These are phyloP conservation scores for Megalopta genalis DNA, from an alignment of 1,140 invertebrate genomes.

Conservation along the genomic window DNA sequence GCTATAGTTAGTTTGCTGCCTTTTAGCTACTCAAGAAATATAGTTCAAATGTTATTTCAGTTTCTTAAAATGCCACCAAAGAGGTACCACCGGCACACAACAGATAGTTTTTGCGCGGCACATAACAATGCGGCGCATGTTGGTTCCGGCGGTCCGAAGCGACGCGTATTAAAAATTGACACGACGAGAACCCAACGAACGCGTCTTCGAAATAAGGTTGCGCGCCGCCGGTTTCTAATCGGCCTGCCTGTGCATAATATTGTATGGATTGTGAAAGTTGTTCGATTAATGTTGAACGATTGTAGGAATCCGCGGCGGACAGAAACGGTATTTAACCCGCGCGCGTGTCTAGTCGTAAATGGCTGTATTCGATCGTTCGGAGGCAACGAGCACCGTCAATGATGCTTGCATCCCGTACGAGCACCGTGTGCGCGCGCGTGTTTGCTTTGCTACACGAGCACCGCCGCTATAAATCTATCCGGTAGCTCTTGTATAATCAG, in stretches of 20 bases:
- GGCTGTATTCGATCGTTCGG: background rate
- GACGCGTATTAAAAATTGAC: too few species aligned
- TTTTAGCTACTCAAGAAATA: too few species aligned
- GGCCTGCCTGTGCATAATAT: too few species aligned
- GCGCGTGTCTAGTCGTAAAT: background rate
- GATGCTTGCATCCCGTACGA: background rate
- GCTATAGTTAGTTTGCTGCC: too few species aligned
- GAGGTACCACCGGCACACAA: too few species aligned
- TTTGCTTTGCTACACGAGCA: conserved; percentile 7
- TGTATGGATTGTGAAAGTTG: background rate
- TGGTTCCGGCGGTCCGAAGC: too few species aligned
- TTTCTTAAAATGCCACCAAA: too few species aligned
- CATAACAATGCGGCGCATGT: too few species aligned
- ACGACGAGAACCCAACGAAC: too few species aligned
- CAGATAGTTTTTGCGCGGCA: too few species aligned
- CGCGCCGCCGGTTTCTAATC: background rate
- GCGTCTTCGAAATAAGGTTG: too few species aligned
- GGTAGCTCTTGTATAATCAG: background rate
- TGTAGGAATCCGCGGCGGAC: background rate
- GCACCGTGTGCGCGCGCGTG: background rate
- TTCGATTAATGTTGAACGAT: background rate
- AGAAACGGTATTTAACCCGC: background rate
- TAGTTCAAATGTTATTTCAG: too few species aligned
- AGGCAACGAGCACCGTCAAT: background rate
- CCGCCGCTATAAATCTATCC: conserved; percentile 5